phyloP scores from a whole-genome alignment of 2,113 vertebrate genomes.

The Connochaetes taurinus region DNA sequence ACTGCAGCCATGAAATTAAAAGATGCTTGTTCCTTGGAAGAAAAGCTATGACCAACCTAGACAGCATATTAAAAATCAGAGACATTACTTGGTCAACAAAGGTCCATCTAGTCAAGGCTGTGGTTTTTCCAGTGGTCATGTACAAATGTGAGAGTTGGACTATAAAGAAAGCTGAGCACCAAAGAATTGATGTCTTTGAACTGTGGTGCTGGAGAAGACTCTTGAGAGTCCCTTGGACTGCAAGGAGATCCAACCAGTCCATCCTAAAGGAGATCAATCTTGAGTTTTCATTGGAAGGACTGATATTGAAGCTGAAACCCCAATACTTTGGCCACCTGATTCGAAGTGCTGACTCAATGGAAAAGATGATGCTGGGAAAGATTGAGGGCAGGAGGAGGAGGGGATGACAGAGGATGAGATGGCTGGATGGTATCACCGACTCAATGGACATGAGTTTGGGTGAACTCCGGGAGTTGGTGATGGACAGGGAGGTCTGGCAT shows the following conservation, averaged over 20 bases:
- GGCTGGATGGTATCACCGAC: neutral
- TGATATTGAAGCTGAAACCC: neutral
- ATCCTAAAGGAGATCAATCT: neutral
- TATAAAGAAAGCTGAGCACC: neutral
- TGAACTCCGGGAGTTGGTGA: neutral
- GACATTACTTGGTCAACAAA: neutral
- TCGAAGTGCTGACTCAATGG: neutral
- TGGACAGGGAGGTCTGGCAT: neutral
- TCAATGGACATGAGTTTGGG: neutral
- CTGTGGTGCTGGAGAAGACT: neutral
- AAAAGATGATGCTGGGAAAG: neutral
- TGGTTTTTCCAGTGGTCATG: neutral
- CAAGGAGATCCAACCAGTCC: neutral
- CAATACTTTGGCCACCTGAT: neutral
- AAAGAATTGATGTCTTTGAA: neutral
- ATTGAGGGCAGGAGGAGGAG: neutral
- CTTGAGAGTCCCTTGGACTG: neutral
- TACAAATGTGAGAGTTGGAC: neutral
- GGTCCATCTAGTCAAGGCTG: neutral
- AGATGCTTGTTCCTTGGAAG: neutral
- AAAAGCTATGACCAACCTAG: neutral
- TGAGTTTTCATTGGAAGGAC: neutral
- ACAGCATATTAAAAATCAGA: neutral
- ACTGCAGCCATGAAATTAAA: neutral
- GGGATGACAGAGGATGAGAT: neutral